These are phyloP conservation scores for Eupsittula cactorum DNA, from an alignment of 2,113 vertebrate genomes.

Conservation along the genomic window DNA sequence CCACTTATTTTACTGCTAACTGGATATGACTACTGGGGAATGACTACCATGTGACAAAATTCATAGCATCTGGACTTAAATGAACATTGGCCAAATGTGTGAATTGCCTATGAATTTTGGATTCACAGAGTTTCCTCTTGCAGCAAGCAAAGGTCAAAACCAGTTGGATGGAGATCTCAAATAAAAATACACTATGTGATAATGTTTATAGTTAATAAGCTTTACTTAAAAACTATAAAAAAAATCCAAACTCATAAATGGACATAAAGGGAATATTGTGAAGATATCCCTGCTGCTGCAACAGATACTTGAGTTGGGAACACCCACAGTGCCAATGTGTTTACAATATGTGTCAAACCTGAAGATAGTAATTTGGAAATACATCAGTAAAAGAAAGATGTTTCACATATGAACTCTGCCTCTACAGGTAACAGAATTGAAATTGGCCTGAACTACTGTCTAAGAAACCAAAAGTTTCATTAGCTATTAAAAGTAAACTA, in stretches of 20 bases:
- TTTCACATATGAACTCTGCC: not conserved
- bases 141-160: not conserved
- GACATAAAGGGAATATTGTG: not conserved
- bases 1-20: not conserved
- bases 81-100: not conserved
- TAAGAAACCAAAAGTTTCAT: not conserved
- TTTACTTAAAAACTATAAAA: not conserved
- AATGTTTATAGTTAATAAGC: not conserved
- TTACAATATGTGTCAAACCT: not conserved
- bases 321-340: not conserved
- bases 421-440: not conserved
- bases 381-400: not conserved
- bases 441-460: not conserved
- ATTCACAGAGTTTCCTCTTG: not conserved
- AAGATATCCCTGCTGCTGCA: not conserved
- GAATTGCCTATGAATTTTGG: not conserved
- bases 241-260: fast-evolving
- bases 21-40: not conserved
- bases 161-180: not conserved
- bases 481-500: not conserved
- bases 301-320: not conserved
- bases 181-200: not conserved
- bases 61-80: not conserved
- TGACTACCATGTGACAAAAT: not conserved
- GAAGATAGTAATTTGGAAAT: not conserved